phyloP scores from a whole-genome alignment of 1,140 invertebrate genomes.

The Phymastichus coffea region DNA sequence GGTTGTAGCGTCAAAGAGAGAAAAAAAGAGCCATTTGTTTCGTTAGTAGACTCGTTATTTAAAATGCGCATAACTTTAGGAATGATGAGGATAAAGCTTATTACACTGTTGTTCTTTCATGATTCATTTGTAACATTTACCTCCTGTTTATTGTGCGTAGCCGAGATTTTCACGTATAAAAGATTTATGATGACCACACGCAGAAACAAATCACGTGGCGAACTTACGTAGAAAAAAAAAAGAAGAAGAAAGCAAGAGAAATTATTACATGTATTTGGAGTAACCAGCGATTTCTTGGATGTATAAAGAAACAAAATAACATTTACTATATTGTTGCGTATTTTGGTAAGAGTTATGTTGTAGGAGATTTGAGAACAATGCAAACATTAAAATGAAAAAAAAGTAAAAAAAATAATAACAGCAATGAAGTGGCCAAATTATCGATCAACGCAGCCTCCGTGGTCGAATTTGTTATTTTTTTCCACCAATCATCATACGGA shows the following conservation, averaged over 20 bases:
- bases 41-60: conserved; percentile 13
- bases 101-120: conserved; percentile 22
- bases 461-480: conserved; percentile 16
- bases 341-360: too few species aligned
- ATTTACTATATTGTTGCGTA: conserved; percentile 29
- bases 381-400: conserved; percentile 19
- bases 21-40: conserved; percentile 14
- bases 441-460: conserved; percentile 22
- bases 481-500: conserved; percentile 16
- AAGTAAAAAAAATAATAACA: conserved; percentile 25
- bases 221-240: conserved; percentile 23
- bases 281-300: conserved; percentile 26
- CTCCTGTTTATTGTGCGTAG: conserved; percentile 22
- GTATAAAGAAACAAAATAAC: too few species aligned
- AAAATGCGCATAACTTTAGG: too few species aligned
- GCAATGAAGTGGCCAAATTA: conserved; percentile 30
- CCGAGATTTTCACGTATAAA: conserved; percentile 6
- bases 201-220: conserved; percentile 17
- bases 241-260: too few species aligned
- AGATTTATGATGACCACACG: too few species aligned
- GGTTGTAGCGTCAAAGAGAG: conserved; percentile 15
- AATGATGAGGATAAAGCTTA: conserved; percentile 10
- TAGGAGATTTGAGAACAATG: too few species aligned
- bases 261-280: too few species aligned
- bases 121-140: conserved; percentile 27